These are phyloP conservation scores for Apotomis betuletana DNA, from an alignment of 2,888 invertebrate genomes.

Conservation along the genomic window DNA sequence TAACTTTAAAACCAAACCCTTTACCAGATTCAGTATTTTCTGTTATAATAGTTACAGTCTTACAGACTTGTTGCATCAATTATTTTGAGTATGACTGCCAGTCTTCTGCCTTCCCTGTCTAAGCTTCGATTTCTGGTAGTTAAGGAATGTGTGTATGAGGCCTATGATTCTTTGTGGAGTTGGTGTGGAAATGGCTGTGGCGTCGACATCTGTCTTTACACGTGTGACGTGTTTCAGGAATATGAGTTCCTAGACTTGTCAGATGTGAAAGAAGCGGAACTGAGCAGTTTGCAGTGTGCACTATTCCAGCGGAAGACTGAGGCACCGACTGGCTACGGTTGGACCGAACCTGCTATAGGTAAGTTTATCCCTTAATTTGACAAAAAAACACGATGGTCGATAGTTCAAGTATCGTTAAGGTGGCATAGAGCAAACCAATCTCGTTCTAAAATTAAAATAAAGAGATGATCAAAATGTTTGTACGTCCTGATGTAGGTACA, in stretches of 20 bases:
- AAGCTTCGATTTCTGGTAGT: slow-evolving; percentile 37
- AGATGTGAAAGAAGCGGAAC: slow-evolving; percentile 88
- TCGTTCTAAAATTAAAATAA: too few relatives aligned
- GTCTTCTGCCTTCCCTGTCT: slow-evolving; percentile 24
- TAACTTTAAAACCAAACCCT: too few relatives aligned
- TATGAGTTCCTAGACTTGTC: slow-evolving; percentile 90
- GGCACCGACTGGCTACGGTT: slow-evolving; percentile 59
- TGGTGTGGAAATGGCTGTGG: slow-evolving; percentile 25
- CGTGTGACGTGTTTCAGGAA: slow-evolving; percentile 79
- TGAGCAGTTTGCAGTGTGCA: slow-evolving; percentile 85
- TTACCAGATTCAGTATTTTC: background rate
- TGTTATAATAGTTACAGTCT: background rate
- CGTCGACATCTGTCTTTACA: slow-evolving; percentile 52
- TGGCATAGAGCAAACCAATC: too few relatives aligned
- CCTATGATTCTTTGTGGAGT: slow-evolving; percentile 19
- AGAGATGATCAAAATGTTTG: too few relatives aligned
- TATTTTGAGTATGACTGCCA: slow-evolving; percentile 21
- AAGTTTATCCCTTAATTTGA: slow-evolving; percentile 42
- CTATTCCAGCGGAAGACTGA: slow-evolving; percentile 75
- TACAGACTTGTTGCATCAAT: slow-evolving; percentile 1
- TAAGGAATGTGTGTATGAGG: slow-evolving; percentile 38
- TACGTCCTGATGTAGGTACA: too few relatives aligned
- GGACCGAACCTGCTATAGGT: slow-evolving; percentile 73
- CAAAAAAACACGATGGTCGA: too few relatives aligned
- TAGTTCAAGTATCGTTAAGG: too few relatives aligned